Conservation (phyloP, 2,888 invertebrate species). For the Pyrrhia umbra region DNA sequence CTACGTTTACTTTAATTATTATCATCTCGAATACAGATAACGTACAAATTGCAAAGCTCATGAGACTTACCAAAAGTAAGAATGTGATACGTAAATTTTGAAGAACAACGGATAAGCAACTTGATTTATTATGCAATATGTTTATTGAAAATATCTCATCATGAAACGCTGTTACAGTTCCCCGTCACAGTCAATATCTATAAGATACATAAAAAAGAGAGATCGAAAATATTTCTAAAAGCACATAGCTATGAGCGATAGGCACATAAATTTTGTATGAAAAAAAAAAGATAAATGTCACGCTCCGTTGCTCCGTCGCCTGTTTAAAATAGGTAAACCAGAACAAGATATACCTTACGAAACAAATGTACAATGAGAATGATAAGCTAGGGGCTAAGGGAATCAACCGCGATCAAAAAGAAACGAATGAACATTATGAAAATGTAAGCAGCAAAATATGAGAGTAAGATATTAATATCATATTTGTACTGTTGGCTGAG, state of each 20-base stretch:
- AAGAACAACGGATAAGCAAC: not conserved
- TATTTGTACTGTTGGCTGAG: conserved; percentile 5
- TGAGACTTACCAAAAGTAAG: no score
- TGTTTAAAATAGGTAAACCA: conserved; percentile 4
- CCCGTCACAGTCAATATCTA: not conserved
- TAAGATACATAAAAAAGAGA: not conserved
- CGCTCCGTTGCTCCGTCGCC: conserved; percentile 11
- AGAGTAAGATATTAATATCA: conserved; percentile 22
- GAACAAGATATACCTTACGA: conserved; percentile 1
- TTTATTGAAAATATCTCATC: not conserved
- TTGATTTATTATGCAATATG: not conserved
- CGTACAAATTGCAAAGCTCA: no score
- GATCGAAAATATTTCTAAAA: conserved; percentile 1
- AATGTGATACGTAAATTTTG: no score
- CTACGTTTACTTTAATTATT: no score
- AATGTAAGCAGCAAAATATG: conserved; percentile 19
- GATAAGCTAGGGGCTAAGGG: conserved; percentile 8
- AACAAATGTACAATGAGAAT: conserved; percentile 33
- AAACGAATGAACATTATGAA: conserved; percentile 13
- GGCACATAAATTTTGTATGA: conserved; percentile 3
- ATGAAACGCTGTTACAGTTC: not conserved
- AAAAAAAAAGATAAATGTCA: conserved; percentile 23
- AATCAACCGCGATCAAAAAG: conserved; percentile 15
- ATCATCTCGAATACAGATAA: no score
- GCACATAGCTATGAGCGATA: conserved; percentile 9